Evolutionary conservation across 2,888 invertebrate species (phyloP), one percentile per base, ranked within the genome.

Genomic region (Brachynemurus nebulosus): DNA sequence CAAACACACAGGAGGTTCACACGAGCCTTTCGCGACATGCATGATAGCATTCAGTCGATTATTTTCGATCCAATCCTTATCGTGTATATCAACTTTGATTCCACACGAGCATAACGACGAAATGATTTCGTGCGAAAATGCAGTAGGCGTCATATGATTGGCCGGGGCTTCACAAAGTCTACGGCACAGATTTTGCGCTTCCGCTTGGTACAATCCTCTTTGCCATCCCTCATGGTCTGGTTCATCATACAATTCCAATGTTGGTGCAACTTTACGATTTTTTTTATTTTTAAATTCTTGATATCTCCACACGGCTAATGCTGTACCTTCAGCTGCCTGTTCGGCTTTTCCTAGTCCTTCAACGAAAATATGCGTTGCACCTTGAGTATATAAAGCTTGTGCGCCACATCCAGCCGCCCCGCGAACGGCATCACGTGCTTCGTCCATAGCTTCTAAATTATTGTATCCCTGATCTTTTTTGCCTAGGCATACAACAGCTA

Each of bases 1-100:
- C 21, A 84, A 61, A 52, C 83, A 70, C 38, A 74, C 58, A 2
- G 81, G 80, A 36, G 74, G 70, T 55, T 76, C 74, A 54, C 70
- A 74, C 4, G 81, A 78, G 38, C 83, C 83, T 39, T 71, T 64
- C 4, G 81, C 70, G 12, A 82, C 82, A n/a, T 78, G 68, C 50
- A 83, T 59, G 54, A 77, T 76, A 0, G 74, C 68, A 34, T 68
- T 67, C 78, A 84, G 78, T 53, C 72, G 71, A 60, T 74, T 72
- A 8, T 68, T 59, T 54, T 70, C 67, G 30, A 77, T 69, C 84
- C 84, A 84, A 45, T 66, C 66, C 45, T 71, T 68, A 55, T 80
- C 80, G 52, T 67, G 67, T 12, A 70, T 19, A 17, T 40, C 40
- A 18, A 47, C 48, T 37, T 37, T 37, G n/a, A 37, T 25, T 7